Evolutionary conservation across 1,140 invertebrate genomes (phyloP), one percentile per base, ranked within the genome.

Genomic region (Drosophila murphyi): DNA sequence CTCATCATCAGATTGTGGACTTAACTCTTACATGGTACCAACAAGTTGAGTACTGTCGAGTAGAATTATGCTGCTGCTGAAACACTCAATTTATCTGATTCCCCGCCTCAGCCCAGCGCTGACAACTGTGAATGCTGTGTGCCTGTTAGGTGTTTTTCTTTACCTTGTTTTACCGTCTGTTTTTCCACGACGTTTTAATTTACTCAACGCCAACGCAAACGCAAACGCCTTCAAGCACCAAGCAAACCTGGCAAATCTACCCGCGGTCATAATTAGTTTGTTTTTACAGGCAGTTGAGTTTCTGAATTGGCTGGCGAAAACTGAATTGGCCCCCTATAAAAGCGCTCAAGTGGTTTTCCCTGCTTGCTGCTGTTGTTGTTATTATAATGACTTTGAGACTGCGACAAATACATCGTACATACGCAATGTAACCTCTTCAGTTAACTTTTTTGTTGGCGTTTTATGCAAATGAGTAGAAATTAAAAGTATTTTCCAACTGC

Each of bases 261-360:
- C 85, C 61, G 83, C 80, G 83, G 83, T 83, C 83, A 89, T 88
- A 88, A 88, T 88, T 88, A 88, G 83, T 88, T 88, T 88, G 85
- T 89, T 88, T 88, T 88, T 72, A 86, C 83, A 83, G 83, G 73
- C 85, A 88, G 83, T 88, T 88, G 77, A 83, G 77, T 65, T 77
- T 54, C 77, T 56, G 85, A 89, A 88, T 83, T 88, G 85, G 70
- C 76, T 89, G 68, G 31, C 50, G 70, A 54, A 52, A 54, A 64
- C 45, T 37, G 59, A 63, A 69, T 75, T 55, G 56, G 51, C 51
- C 51, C 45, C 37, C 34, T 41, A 63, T 77, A 75, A 88, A 87
- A 69, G 62, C 59, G 59, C 83, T 80, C 72, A 75, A 83, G 80
- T 70, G 71, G 10, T 39, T 63, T 77, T 34, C 39, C 50, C 37